Evolutionary conservation across 2,888 invertebrate species (phyloP), one percentile per base, ranked within the genome.

Genomic region (Listrodromus nycthemerus): DNA sequence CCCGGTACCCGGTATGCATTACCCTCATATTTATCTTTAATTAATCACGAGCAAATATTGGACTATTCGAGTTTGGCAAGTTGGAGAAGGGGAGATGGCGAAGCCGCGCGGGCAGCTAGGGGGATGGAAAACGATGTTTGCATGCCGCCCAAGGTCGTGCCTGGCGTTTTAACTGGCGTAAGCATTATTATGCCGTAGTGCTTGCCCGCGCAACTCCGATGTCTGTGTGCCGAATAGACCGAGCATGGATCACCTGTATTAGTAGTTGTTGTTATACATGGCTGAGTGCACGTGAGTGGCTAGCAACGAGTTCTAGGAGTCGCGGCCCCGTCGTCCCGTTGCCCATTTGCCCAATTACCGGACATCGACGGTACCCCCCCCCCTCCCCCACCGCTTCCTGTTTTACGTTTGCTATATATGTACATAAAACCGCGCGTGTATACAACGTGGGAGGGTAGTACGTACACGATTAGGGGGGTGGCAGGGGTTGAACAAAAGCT

Each of bases 41-140:
- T 84, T 84, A 84, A 84, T 84, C 73, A 80, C 69, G 73, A 80
- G 73, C 80, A 84, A 80, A 84, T 84, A 84, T 84, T 80, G 83
- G 80, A 80, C 73, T 67, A 73, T 77, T 77, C 80, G 80, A 73
- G 73, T 77, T 77, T 71, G 55, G 70, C 16, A 27, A 58, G 58
- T 48, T n/a, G 24, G 58, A 13, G 58, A 21, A 5, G 27, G 24
- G 10, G 27, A 27, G 58, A 52, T 0, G 10, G 58, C 7, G 58
- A 24, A 24, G 58, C 13, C 6, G 70, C 50, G 69, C n/a, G 16
- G 45, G 66, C 65, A 41, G 79, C 30, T 6, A 16, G 65, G 27
- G 37, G 30, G 41, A 13, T 13, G n/a, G 70, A 10, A 48, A 67
- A 63, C 30, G 52, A 45, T 78, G 82, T 79, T 82, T 82, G 82